These are phyloP conservation scores for Mimumesa dahlbomi DNA, from an alignment of 2,888 invertebrate species.

Conservation along the genomic window DNA sequence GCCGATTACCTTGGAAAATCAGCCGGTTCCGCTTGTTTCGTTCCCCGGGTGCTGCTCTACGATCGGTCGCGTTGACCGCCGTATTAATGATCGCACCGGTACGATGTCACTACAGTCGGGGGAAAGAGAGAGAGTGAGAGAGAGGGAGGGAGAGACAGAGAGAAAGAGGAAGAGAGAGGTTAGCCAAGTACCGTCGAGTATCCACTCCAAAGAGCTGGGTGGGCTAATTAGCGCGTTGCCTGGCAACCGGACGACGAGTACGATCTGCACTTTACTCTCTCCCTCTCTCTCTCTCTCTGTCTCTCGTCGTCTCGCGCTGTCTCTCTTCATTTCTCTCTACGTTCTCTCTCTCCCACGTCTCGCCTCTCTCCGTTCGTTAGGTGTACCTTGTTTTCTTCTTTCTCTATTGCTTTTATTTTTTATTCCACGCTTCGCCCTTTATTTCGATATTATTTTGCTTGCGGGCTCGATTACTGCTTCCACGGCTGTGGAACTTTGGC, in stretches of 20 bases:
- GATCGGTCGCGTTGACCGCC: constrained; percentile 16
- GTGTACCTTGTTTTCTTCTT: too few relatives aligned
- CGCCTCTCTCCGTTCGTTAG: background rate
- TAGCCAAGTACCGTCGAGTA: constrained; percentile 78
- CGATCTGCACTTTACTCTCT: constrained; percentile 74
- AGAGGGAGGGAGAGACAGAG: constrained; percentile 53
- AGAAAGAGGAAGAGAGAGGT: constrained; percentile 64
- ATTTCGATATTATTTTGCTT: too few relatives aligned
- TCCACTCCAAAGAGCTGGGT: constrained; percentile 79
- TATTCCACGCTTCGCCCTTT: too few relatives aligned
- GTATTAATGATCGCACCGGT: constrained; percentile 63
- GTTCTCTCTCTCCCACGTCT: constrained; percentile 16
- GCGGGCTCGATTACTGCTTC: too few relatives aligned
- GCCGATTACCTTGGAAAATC: constrained; percentile 3
- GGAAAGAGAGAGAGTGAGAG: constrained; percentile 30
- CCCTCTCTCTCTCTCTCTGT: constrained; percentile 51
- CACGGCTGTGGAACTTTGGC: too few relatives aligned
- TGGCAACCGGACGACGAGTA: constrained; percentile 77
- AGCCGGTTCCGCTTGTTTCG: constrained; percentile 5
- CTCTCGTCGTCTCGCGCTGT: constrained; percentile 42
- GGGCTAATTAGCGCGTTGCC: constrained; percentile 80
- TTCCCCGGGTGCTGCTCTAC: background rate
- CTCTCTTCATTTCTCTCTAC: constrained; percentile 39
- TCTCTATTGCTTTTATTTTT: too few relatives aligned
- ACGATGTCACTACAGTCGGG: constrained; percentile 65